Percentiles rank a stretch among this genome's conserved stretches.
Evolutionary conservation across 2,113 vertebrate genomes (phyloP).

Genomic region (Cryptotis parvus): DNA sequence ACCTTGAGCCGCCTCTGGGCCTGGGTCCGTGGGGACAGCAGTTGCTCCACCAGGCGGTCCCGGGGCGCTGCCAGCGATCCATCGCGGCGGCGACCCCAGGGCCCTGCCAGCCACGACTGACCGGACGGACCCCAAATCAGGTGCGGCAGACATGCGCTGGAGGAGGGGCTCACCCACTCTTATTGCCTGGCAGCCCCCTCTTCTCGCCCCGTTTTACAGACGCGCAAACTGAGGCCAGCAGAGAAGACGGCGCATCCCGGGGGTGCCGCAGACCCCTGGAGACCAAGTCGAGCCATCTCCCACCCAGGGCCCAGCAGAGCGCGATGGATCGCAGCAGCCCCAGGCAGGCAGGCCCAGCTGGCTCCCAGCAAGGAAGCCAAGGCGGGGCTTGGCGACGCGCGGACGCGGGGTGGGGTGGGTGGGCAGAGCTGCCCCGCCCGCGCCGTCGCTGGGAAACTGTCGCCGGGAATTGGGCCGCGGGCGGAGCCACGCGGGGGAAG

Average conservation of each 20-base stretch:
- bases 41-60: constrained; percentile 95
- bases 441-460: constrained; percentile 73
- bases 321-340: too few relatives aligned
- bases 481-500: constrained; percentile 60
- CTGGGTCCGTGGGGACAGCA: constrained; percentile 95
- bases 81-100: constrained; percentile 81
- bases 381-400: too few relatives aligned
- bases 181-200: neutral
- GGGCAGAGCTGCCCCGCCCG: constrained; percentile 44
- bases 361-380: too few relatives aligned
- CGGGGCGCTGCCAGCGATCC: constrained; percentile 97
- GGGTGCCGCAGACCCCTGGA: neutral
- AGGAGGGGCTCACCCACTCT: neutral
- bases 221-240: neutral
- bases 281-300: constrained; percentile 11
- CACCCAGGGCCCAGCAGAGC: neutral
- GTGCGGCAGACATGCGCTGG: neutral
- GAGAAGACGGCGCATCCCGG: neutral
- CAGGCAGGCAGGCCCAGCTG: neutral
- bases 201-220: neutral
- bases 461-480: constrained; percentile 77
- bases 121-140: neutral
- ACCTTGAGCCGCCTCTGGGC: constrained; percentile 88
- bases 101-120: neutral
- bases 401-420: neutral